Base-by-base conservation (phyloP, 2,888 invertebrate species). In the Torymus tubicola region DNA sequence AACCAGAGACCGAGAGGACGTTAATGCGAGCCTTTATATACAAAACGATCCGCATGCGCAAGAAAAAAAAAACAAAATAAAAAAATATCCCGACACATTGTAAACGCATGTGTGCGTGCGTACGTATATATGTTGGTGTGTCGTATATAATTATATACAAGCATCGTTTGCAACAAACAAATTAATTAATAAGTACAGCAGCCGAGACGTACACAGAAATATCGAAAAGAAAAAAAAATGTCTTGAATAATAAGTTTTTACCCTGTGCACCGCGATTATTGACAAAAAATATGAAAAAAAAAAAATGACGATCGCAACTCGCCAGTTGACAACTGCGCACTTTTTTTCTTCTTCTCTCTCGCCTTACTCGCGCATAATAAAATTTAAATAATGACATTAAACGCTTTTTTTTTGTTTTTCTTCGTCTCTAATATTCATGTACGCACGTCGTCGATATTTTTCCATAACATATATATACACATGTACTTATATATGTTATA, bases 211-310 rank as follows among this genome's bases (percentile, higher is more conserved):
- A 53, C 52, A 5, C 11, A 53, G 31, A 50, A 63, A 63, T 58
- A 64, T 18, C 13, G 14, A 5, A 18, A 61, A 42, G 42, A 16
- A 50, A 70, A 75, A 64, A 70, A 61, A 18, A n/a, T n/a, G n/a
- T n/a, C 8, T 42, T 58, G 80, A 78, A 81, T 74, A 81, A 71
- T 78, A 74, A 81, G 52, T 78, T 81, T 81, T 78, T 78, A 52
- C 52, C n/a, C n/a, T n/a, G n/a, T n/a, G n/a, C 24, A 16, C 55
- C 2, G 52, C 21, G 3, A 3, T 31, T 31, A 31, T 0, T 2
- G 57, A n/a, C 1, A 69, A 74, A 75, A 69, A 60, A 70, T n/a
- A n/a, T n/a, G n/a, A n/a, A n/a, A n/a, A n/a, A n/a, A n/a, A n/a
- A n/a, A n/a, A n/a, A n/a, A n/a, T n/a, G 14, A 11, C 16, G 14